Conservation (phyloP, 1,140 invertebrate genomes). For the Cydia pomonella region DNA sequence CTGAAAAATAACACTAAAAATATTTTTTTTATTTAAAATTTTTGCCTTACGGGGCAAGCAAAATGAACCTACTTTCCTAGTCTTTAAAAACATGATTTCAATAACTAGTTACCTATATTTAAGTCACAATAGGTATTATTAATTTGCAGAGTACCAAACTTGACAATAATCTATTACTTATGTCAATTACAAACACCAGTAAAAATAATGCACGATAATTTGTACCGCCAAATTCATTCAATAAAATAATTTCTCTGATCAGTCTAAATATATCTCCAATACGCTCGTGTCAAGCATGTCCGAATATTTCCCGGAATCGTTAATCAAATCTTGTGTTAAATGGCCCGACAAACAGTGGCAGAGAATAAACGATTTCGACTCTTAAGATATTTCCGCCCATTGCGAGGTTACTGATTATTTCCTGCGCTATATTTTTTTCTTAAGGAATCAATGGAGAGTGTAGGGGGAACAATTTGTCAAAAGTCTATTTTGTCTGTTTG, state of each 20-base stretch:
- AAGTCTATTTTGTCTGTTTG: conserved; percentile 53
- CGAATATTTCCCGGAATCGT: conserved; percentile 46
- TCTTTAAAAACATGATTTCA: too few species aligned
- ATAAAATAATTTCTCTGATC: conserved; percentile 9
- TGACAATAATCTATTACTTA: too few species aligned
- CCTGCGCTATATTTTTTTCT: conserved; percentile 62
- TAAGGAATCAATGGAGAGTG: conserved; percentile 63
- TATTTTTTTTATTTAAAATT: too few species aligned
- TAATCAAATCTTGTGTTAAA: conserved; percentile 68
- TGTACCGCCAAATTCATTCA: background rate
- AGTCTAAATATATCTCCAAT: conserved; percentile 30
- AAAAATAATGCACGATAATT: background rate
- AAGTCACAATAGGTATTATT: background rate
- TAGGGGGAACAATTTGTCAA: conserved; percentile 68
- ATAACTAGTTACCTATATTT: too few species aligned
- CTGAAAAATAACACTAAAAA: too few species aligned
- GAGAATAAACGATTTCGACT: conserved; percentile 50
- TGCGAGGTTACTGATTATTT: conserved; percentile 61
- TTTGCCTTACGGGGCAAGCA: too few species aligned
- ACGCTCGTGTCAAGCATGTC: conserved; percentile 35
- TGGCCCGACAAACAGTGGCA: conserved; percentile 51
- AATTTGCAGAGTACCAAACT: too few species aligned
- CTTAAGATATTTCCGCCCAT: conserved; percentile 53
- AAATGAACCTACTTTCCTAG: too few species aligned
- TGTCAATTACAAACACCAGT: too few species aligned